phyloP scores from a whole-genome alignment of 2,113 vertebrate genomes.

The Engystomops pustulosus region DNA sequence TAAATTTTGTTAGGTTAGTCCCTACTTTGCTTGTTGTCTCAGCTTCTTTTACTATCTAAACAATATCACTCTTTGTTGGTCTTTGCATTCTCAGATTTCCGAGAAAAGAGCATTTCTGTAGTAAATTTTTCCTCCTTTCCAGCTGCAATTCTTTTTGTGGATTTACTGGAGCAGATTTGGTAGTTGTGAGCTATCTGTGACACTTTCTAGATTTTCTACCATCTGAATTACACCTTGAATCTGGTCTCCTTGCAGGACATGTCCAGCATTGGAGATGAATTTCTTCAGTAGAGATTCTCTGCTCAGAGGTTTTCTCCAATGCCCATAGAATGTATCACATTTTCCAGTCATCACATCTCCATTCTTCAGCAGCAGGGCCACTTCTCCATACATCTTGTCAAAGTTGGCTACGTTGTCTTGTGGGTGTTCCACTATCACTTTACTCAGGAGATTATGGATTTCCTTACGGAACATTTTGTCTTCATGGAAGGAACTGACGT shows the following conservation, averaged over 20 bases:
- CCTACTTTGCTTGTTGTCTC: too few relatives aligned
- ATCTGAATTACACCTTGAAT: constrained; percentile 73
- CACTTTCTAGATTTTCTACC: constrained; percentile 74
- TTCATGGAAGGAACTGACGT: constrained; percentile 74
- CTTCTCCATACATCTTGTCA: constrained; percentile 20
- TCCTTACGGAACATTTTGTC: constrained; percentile 73
- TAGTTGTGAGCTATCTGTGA: constrained; percentile 72
- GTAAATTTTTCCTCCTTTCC: neutral
- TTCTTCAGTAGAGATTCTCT: constrained; percentile 81
- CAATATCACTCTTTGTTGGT: too few relatives aligned
- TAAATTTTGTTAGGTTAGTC: too few relatives aligned
- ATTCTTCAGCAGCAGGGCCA: neutral
- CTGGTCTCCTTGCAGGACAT: constrained; percentile 72
- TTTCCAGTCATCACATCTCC: constrained; percentile 78
- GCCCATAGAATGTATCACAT: constrained; percentile 88
- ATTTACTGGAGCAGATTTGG: constrained; percentile 70
- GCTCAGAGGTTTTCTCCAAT: constrained; percentile 88
- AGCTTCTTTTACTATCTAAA: too few relatives aligned
- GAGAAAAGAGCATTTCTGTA: too few relatives aligned
- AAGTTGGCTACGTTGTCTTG: constrained; percentile 80
- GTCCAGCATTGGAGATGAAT: constrained; percentile 77
- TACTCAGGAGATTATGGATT: constrained; percentile 75
- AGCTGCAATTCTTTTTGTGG: neutral
- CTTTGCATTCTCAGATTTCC: too few relatives aligned
- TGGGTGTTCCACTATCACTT: constrained; percentile 83